phyloP scores from a whole-genome alignment of 1,140 invertebrate species.

The Pseudomyrmex sp. region DNA sequence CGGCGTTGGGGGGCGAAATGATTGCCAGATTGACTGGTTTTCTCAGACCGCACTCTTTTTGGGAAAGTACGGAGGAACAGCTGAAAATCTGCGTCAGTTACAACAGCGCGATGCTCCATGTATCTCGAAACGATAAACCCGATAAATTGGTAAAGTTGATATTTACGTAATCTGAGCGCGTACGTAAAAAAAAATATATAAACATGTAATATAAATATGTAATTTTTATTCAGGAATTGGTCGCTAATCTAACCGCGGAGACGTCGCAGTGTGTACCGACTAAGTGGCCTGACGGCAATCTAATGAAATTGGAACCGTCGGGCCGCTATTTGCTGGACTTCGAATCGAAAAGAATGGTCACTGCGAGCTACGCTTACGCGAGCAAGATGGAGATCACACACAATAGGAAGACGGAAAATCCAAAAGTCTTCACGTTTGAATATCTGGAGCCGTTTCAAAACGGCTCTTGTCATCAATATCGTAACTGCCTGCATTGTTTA shows the following conservation, averaged over 20 bases:
- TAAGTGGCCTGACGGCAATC: conserved; percentile 86
- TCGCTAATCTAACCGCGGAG: conserved; percentile 89
- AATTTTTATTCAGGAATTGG: conserved; percentile 82
- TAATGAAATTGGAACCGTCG: conserved; percentile 83
- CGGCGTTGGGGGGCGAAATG: conserved; percentile 89
- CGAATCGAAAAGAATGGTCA: conserved; percentile 86
- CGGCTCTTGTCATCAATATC: conserved; percentile 91
- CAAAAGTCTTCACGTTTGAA: conserved; percentile 94
- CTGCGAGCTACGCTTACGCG: conserved; percentile 85
- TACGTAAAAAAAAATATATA: too few relatives aligned
- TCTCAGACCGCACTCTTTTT: conserved; percentile 89
- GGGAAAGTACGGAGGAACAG: conserved; percentile 89
- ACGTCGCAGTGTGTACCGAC: conserved; percentile 87
- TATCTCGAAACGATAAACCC: conserved; percentile 83
- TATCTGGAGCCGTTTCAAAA: conserved; percentile 94
- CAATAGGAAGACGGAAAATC: conserved; percentile 89
- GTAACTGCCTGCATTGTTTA: conserved; percentile 94
- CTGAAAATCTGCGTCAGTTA: conserved; percentile 91
- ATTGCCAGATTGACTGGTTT: conserved; percentile 92
- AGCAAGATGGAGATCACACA: conserved; percentile 93
- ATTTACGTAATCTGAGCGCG: not conserved
- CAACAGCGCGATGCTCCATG: conserved; percentile 87
- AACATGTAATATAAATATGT: too few relatives aligned
- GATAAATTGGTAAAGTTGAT: conserved; percentile 74
- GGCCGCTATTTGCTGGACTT: conserved; percentile 90